Percentiles rank a stretch among this genome's conserved stretches.
phyloP scores from a whole-genome alignment of 2,888 invertebrate species.

The Flexamia atlantica region DNA sequence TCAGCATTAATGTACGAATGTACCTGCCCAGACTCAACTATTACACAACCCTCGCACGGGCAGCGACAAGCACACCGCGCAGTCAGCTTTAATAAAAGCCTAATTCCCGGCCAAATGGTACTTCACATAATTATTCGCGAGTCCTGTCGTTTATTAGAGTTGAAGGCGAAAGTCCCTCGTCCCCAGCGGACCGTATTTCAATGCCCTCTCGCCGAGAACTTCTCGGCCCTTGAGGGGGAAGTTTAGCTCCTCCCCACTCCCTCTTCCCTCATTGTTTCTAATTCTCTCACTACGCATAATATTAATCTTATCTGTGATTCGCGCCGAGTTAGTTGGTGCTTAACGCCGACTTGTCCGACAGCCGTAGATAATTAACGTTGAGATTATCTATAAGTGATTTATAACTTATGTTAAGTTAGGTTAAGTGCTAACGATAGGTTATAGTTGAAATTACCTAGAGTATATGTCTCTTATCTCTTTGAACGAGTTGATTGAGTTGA shows the following conservation, averaged over 20 bases:
- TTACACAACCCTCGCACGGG: not conserved
- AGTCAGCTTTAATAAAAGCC: constrained; percentile 50
- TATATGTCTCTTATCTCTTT: too few species aligned
- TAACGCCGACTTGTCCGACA: not conserved
- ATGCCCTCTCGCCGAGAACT: constrained; percentile 55
- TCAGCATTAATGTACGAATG: too few species aligned
- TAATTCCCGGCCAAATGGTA: constrained; percentile 51
- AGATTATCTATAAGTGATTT: not conserved
- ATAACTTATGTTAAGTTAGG: not conserved
- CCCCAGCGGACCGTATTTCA: constrained; percentile 60
- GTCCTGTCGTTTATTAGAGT: constrained; percentile 57
- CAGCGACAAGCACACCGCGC: not conserved
- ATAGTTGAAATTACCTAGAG: too few species aligned
- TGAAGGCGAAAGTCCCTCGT: constrained; percentile 51
- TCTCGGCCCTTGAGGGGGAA: constrained; percentile 59
- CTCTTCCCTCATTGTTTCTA: constrained; percentile 53
- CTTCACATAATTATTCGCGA: constrained; percentile 59
- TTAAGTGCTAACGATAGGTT: too few species aligned
- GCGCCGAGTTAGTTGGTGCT: constrained; percentile 49
- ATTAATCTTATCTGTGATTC: constrained; percentile 61
- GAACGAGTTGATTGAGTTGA: too few species aligned
- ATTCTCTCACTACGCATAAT: constrained; percentile 60
- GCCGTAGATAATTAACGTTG: constrained; percentile 9
- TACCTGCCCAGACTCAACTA: too few species aligned
- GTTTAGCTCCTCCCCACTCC: constrained; percentile 25